Evolutionary conservation across 1,140 invertebrate genomes (phyloP), one percentile per base, ranked within the genome.

Genomic region (Nymphalis io): DNA sequence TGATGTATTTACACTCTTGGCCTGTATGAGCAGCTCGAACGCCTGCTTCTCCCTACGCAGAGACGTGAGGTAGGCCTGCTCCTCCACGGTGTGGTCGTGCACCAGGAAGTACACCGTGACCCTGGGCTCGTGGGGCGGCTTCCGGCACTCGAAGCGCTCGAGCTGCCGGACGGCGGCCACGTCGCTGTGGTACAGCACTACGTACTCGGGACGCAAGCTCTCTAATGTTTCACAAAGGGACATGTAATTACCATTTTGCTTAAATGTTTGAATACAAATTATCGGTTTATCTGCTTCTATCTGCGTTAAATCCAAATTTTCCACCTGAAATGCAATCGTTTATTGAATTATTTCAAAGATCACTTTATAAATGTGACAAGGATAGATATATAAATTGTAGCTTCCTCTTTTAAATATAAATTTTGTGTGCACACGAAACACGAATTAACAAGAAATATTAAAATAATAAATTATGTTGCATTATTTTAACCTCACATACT

Each of bases 1-100:
- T n/a, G n/a, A 46, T n/a, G 3, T 20, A 51, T 18, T 51, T 93
- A 98, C 97, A 81, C 96, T 95, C 93, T 99, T 99, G 21, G 97
- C 95, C 84, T 96, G 94, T 73, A 98, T 99, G 4, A 99, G 93
- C 75, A 94, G 93, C 87, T 99, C 98, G 93, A 99, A 99, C 0
- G 98, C 96, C 83, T 97, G 94, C 88, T 99, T 99, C 90, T 99
- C 98, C 71, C 95, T 94, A 68, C 97, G 93, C 53, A 99, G 92
- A 5, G 96, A 94, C 1, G 97, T 99, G 15, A 99, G 92, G 89
- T 99, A 99, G 3, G 96, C 94, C 93, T 99, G 98, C 89, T 99
- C 98, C 92, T 99, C 98, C 0, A 98, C 96, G 18, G 98, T 98
- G 23, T 95, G 96, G 12, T 95, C 95, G 84, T 98, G 98, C 57